Percentiles rank a stretch among this genome's conserved stretches.
Conservation (phyloP, 2,888 invertebrate species). For the Mimachlamys varia region DNA sequence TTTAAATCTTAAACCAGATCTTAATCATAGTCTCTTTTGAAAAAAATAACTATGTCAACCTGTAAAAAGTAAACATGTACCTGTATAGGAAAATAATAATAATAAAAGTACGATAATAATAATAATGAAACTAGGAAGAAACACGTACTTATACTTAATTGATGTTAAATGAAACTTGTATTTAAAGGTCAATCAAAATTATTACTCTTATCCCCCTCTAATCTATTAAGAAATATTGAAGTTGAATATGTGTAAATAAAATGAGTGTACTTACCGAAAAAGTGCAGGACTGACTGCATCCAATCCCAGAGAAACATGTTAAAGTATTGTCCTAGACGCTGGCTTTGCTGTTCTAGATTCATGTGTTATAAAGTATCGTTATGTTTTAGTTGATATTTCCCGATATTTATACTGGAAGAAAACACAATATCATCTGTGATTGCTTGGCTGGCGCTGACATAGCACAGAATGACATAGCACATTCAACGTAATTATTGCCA, state of each 20-base stretch:
- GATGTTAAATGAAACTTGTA: too few relatives aligned
- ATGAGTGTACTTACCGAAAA: slow-evolving; percentile 52
- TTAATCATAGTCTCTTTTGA: too few relatives aligned
- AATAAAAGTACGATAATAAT: too few relatives aligned
- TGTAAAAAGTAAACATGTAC: too few relatives aligned
- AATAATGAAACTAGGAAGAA: too few relatives aligned
- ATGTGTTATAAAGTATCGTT: background rate
- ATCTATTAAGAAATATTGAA: too few relatives aligned
- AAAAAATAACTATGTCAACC: too few relatives aligned
- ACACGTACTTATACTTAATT: too few relatives aligned
- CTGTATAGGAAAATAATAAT: too few relatives aligned
- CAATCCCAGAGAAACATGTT: slow-evolving; percentile 58
- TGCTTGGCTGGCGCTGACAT: background rate
- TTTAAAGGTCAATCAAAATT: too few relatives aligned
- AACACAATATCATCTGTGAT: background rate
- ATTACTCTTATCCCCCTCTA: too few relatives aligned
- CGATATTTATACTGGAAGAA: background rate
- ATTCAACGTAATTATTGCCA: background rate
- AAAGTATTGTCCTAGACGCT: background rate
- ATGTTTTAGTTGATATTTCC: background rate
- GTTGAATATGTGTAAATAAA: background rate
- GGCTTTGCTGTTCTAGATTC: background rate
- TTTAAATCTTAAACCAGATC: too few relatives aligned
- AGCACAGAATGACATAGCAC: background rate
- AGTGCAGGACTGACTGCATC: slow-evolving; percentile 53